Conservation (phyloP, 2,888 invertebrate species). For the Zaprionus obscuricornis region DNA sequence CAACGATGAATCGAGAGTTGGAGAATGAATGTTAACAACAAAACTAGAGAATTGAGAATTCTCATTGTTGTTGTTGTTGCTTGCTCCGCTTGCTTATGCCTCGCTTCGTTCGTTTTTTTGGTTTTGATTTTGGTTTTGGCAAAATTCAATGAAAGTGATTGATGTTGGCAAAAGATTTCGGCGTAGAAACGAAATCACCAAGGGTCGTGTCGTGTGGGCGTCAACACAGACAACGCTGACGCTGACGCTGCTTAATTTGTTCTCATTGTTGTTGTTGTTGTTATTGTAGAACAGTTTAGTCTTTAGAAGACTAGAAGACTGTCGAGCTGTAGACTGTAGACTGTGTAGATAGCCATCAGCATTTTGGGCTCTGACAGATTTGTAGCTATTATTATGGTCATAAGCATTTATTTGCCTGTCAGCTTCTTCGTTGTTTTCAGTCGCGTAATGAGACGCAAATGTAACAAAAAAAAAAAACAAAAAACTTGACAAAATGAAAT, state of each 20-base stretch:
- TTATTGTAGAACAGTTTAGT: constrained; percentile 14
- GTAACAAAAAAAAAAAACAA: constrained; percentile 27
- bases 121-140: constrained; percentile 35
- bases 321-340: not conserved
- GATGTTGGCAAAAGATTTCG: constrained; percentile 63
- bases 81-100: not conserved
- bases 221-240: constrained; percentile 20
- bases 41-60: constrained; percentile 19
- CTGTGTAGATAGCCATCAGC: constrained; percentile 57
- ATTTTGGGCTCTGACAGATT: constrained; percentile 64
- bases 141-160: constrained; percentile 77
- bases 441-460: constrained; percentile 22
- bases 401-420: constrained; percentile 60
- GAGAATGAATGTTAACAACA: too few relatives aligned
- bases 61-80: constrained; percentile 18
- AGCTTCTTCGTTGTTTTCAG: constrained; percentile 13
- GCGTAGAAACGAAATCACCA: constrained; percentile 41
- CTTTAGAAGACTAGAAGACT: constrained; percentile 8
- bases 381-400: constrained; percentile 68
- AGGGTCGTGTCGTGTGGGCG: constrained; percentile 59
- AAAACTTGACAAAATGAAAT: constrained; percentile 35
- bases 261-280: constrained; percentile 15
- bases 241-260: constrained; percentile 42
- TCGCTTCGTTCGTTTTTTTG: not conserved
- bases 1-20: not conserved